A percentile compares a stretch with the other conserved stretches of the same genome.
Evolutionary conservation across 2,888 invertebrate genomes (phyloP).

Genomic region (Drosophila aldrichi): DNA sequence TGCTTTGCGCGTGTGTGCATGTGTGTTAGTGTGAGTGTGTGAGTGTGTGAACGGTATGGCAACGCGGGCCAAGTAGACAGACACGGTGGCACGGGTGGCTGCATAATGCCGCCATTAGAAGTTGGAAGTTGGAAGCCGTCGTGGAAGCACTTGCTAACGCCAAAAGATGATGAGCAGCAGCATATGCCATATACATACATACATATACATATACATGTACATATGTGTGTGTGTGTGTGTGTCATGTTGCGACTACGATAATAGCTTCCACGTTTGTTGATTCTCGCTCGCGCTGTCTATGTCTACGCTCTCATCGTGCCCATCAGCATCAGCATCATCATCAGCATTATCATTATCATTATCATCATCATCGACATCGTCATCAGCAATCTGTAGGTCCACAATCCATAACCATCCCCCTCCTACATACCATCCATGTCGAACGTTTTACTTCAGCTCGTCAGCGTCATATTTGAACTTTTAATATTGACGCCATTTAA

Average conservation of each 20-base stretch:
- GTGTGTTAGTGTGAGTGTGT: background rate
- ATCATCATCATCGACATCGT: conserved; percentile 31
- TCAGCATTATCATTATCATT: conserved; percentile 16
- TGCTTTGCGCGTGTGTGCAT: background rate
- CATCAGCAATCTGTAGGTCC: conserved; percentile 17
- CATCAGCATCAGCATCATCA: conserved; percentile 13
- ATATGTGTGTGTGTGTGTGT: conserved; percentile 22
- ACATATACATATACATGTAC: background rate
- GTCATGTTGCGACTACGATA: conserved; percentile 77
- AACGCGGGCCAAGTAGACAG: background rate
- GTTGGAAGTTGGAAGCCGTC: conserved; percentile 69
- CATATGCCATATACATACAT: conserved; percentile 14
- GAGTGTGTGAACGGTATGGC: conserved; percentile 1
- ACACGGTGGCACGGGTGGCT: conserved; percentile 24
- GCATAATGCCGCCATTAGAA: conserved; percentile 79
- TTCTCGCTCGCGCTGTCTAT: conserved; percentile 59
- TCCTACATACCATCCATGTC: background rate
- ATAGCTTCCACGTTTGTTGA: conserved; percentile 77
- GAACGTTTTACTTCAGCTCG: conserved; percentile 38
- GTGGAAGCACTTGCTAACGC: conserved; percentile 75
- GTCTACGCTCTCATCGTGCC: conserved; percentile 42
- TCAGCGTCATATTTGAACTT: conserved; percentile 80
- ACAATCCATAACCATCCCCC: background rate
- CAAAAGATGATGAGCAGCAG: conserved; percentile 76
- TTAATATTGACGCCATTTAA: conserved; percentile 80